Evolutionary conservation across 2,113 vertebrate species (phyloP).

Genomic region (Ochotona curzoniae): DNA sequence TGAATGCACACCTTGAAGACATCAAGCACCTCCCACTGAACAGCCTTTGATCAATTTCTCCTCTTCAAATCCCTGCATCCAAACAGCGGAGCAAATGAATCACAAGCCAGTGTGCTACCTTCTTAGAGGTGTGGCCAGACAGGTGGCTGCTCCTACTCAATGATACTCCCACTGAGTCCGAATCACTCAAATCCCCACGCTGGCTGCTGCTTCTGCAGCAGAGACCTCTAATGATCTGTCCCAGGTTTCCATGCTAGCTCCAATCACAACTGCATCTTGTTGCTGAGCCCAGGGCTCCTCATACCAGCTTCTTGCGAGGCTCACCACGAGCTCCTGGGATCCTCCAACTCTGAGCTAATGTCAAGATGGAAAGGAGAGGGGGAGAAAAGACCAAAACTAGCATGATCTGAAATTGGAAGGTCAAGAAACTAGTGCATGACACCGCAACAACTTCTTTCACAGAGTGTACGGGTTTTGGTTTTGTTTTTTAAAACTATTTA

Average conservation of each 20-base stretch:
- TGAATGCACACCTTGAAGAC: slow-evolving; percentile 12
- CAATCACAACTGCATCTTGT: neutral
- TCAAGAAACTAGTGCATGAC: slow-evolving; percentile 24
- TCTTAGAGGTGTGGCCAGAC: neutral
- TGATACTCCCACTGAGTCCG: neutral
- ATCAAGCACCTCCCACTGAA: neutral
- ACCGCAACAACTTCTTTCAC: slow-evolving; percentile 18
- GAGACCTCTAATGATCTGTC: neutral
- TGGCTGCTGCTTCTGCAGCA: neutral
- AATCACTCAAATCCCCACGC: slow-evolving; percentile 31
- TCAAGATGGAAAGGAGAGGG: neutral
- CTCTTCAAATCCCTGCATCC: neutral
- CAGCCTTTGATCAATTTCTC: neutral
- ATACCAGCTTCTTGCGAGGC: neutral
- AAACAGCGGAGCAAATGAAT: neutral
- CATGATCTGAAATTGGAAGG: neutral
- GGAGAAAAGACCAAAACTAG: neutral
- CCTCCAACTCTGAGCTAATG: neutral
- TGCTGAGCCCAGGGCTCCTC: neutral
- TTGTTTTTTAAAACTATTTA: too few species aligned
- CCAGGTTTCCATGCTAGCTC: neutral
- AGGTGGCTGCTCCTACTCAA: neutral
- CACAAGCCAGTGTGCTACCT: neutral
- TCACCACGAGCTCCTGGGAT: slow-evolving; percentile 25
- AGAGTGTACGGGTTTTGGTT: too few species aligned